Evolutionary conservation across 2,888 invertebrate genomes (phyloP).

Genomic region (Zeuzera pyrina): DNA sequence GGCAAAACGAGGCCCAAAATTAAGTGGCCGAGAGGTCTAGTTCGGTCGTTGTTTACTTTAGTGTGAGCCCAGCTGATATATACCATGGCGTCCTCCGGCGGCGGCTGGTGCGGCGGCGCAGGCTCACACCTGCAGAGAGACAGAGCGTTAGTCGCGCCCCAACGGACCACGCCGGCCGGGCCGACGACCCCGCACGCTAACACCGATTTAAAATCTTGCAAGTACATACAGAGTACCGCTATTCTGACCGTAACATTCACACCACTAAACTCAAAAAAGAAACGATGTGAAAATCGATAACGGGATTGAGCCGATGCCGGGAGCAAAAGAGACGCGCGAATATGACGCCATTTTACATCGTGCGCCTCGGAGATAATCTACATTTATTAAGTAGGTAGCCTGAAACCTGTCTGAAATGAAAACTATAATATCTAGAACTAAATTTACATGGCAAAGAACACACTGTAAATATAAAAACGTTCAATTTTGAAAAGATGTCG

Average conservation of each 20-base stretch:
- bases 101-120: slow-evolving; percentile 68
- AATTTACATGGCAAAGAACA: slow-evolving; percentile 43
- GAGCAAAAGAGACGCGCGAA: slow-evolving; percentile 58
- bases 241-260: slow-evolving; percentile 29
- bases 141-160: slow-evolving; percentile 70
- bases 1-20: slow-evolving; percentile 71
- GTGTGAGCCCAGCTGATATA: slow-evolving; percentile 71
- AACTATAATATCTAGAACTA: slow-evolving; percentile 49
- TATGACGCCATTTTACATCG: slow-evolving; percentile 70
- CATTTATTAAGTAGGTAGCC: slow-evolving; percentile 38
- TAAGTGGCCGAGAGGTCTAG: slow-evolving; percentile 72
- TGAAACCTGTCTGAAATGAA: slow-evolving; percentile 56
- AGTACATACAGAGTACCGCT: slow-evolving; percentile 34
- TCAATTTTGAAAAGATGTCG: slow-evolving; percentile 61
- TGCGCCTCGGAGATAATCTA: slow-evolving; percentile 54
- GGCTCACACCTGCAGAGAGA: slow-evolving; percentile 74
- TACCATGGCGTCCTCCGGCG: slow-evolving; percentile 68
- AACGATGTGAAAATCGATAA: slow-evolving; percentile 35
- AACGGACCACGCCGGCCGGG: slow-evolving; percentile 43
- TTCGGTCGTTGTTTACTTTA: slow-evolving; percentile 69
- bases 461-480: slow-evolving; percentile 47
- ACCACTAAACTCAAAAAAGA: slow-evolving; percentile 37
- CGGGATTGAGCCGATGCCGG: slow-evolving; percentile 54
- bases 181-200: slow-evolving; percentile 26
- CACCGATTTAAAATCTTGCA: slow-evolving; percentile 70